Evolutionary conservation across 2,888 invertebrate genomes (phyloP), one percentile per base, ranked within the genome.

Genomic region (Drosophila monieri): DNA sequence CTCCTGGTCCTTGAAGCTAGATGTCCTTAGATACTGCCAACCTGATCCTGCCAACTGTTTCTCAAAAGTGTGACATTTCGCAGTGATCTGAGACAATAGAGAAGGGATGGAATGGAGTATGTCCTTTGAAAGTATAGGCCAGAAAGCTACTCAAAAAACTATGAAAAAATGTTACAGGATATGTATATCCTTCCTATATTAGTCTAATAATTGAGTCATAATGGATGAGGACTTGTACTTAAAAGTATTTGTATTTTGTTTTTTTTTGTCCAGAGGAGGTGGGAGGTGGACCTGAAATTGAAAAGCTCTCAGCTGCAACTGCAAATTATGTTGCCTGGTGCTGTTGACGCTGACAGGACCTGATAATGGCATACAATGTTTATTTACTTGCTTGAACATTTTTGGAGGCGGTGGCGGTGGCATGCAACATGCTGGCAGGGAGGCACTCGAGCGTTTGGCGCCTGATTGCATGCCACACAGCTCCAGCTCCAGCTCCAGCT

Each of bases 361-460:
- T 77, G 87, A 87, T 83, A 87, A 83, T 83, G 78, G 81, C 81
- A 72, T 64, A 87, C 73, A 81, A 84, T 84, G 84, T 84, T 84
- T 84, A 81, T 84, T 84, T 87, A 87, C 77, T 84, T 81, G 83
- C 87, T 77, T 84, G 74, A 80, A 80, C 72, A 84, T 71, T 80
- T 75, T 76, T 64, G 55, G 32, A 60, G 51, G n/a, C 48, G 47
- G 4, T 51, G 55, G 15, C 57, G 60, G 32, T 73, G 53, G 73
- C 84, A 81, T 84, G 81, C 81, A 86, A 76, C 78, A 83, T 71
- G 77, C 81, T 81, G 86, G 80, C 81, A 86, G 80, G 80, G 81
- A 77, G 86, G 86, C 81, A 81, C 86, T 86, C 77, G 84, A 83
- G 81, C 87, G 84, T 76, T 81, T 81, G 81, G 85, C 81, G 87